phyloP scores from a whole-genome alignment of 2,888 invertebrate species.

The Thysanoteuthis rhombus region DNA sequence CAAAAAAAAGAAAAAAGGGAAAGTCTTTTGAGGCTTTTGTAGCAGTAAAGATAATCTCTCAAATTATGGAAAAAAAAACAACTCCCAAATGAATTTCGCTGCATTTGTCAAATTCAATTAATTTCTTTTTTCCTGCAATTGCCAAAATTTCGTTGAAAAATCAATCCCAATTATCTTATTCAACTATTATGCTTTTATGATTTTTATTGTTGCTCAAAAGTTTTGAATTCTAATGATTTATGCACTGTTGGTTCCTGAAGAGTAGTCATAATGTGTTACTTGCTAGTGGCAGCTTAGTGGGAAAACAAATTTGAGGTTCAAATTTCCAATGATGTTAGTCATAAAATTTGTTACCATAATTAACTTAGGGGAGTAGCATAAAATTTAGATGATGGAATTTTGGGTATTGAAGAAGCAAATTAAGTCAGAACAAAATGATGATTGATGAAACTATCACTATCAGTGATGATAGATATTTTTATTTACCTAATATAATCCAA shows the following conservation, averaged over 20 bases:
- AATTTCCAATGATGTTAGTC: no score
- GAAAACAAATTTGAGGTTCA: no score
- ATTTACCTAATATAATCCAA: no score
- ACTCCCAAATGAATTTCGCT: background rate
- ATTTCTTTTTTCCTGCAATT: background rate
- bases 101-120: background rate
- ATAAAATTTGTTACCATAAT: no score
- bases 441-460: no score
- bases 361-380: no score
- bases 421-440: no score
- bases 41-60: background rate
- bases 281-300: background rate
- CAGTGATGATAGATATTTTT: no score
- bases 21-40: background rate
- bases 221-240: background rate
- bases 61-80: no score
- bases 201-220: background rate
- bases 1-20: background rate
- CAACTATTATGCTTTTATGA: background rate
- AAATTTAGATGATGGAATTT: no score
- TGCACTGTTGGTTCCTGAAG: background rate
- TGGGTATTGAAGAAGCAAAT: no score
- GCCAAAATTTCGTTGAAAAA: background rate
- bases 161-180: background rate
- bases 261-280: background rate